Evolutionary conservation across 2,888 invertebrate genomes (phyloP).

Genomic region (Drosophila pseudotakahashii): DNA sequence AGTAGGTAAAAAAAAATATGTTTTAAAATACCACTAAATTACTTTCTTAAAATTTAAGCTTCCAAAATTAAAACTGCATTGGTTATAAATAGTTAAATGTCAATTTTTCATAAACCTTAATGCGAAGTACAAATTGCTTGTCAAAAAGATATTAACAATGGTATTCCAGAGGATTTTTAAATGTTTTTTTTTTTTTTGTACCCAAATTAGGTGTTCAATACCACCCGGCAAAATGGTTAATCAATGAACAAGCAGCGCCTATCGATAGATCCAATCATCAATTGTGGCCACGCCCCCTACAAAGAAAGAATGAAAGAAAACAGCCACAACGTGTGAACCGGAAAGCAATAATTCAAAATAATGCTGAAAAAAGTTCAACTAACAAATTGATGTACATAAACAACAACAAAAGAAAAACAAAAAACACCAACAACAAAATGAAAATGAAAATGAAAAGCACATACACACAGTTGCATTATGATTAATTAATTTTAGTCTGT

Average conservation of each 20-base stretch:
- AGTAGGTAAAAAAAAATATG: no score
- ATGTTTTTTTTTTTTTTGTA: no score
- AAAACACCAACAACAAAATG: background rate
- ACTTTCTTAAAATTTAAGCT: no score
- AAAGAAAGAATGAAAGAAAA: background rate
- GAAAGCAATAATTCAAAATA: constrained; percentile 34
- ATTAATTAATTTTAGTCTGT: constrained; percentile 59
- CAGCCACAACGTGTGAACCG: constrained; percentile 31
- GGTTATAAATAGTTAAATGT: background rate
- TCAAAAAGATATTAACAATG: background rate
- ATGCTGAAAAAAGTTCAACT: constrained; percentile 35
- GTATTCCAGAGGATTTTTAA: no score
- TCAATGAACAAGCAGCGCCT: constrained; percentile 19
- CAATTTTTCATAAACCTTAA: background rate
- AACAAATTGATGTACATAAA: constrained; percentile 38
- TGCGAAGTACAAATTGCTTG: background rate
- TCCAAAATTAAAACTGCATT: no score
- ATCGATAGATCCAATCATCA: constrained; percentile 26
- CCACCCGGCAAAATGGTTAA: background rate
- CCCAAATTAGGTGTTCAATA: no score
- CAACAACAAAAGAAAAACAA: background rate
- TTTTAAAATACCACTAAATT: no score
- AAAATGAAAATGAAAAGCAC: background rate
- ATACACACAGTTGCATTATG: constrained; percentile 28
- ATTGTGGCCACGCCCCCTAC: constrained; percentile 31